Evolutionary conservation across 2,113 vertebrate species (phyloP).

Genomic region (Aspidoscelis tigris): DNA sequence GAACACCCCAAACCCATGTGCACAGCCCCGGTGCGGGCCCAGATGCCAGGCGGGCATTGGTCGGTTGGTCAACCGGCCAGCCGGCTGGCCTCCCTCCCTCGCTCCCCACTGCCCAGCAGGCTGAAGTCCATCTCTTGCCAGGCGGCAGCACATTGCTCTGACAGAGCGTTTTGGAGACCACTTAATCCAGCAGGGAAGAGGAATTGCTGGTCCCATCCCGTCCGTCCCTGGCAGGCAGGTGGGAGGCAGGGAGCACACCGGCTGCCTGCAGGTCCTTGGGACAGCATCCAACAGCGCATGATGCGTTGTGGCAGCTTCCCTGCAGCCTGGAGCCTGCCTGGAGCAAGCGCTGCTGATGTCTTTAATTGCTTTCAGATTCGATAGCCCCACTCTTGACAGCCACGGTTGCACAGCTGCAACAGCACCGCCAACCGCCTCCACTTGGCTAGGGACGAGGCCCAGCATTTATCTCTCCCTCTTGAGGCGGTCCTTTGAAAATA

Average conservation of each 20-base stretch:
- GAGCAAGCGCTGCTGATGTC: constrained; percentile 78
- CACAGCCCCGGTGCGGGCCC: neutral
- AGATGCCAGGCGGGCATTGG: neutral
- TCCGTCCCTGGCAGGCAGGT: constrained; percentile 30
- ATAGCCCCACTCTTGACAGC: constrained; percentile 73
- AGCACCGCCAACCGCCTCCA: constrained; percentile 18
- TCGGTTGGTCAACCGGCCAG: too few relatives aligned
- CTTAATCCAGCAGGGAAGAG: constrained; percentile 11
- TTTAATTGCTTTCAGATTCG: constrained; percentile 83
- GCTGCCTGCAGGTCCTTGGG: constrained; percentile 58
- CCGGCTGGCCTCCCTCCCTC: neutral
- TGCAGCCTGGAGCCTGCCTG: constrained; percentile 78
- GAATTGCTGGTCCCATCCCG: neutral
- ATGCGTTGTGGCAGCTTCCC: constrained; percentile 81
- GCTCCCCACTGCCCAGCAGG: neutral
- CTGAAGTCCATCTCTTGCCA: neutral
- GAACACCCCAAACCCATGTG: too few relatives aligned
- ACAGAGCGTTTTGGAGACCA: constrained; percentile 25
- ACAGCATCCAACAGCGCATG: constrained; percentile 66
- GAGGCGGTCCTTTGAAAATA: accelerated
- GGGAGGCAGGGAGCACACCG: constrained; percentile 24
- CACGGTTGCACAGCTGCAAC: neutral
- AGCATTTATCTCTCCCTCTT: constrained; percentile 18
- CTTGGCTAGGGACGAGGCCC: neutral
- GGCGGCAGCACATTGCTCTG: constrained; percentile 15